Percentiles rank a stretch among this genome's conserved stretches.
These are phyloP conservation scores for Limonius californicus DNA, from an alignment of 1,140 invertebrate genomes.

Conservation along the genomic window DNA sequence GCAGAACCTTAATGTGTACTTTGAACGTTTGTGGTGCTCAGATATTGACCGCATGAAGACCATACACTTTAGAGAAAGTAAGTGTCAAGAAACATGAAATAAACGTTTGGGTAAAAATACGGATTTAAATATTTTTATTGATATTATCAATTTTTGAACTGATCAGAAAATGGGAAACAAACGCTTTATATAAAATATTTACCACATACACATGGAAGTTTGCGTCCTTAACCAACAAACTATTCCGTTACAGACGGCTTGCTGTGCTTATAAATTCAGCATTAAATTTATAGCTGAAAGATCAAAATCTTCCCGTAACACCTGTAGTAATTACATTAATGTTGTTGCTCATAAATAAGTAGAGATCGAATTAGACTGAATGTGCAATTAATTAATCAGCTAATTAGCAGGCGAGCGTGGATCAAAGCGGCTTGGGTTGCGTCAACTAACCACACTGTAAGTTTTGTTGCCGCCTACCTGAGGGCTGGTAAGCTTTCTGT, in stretches of 20 bases:
- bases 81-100: too few species aligned
- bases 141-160: too few species aligned
- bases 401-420: slow-evolving; percentile 43
- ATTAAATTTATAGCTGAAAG: slow-evolving; percentile 13
- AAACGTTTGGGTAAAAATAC: too few species aligned
- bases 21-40: too few species aligned
- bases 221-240: too few species aligned
- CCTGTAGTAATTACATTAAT: slow-evolving; percentile 43
- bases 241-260: neutral
- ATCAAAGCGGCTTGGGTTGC: slow-evolving; percentile 35
- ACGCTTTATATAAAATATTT: too few species aligned
- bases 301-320: slow-evolving; percentile 27
- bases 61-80: too few species aligned
- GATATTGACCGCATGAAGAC: too few species aligned
- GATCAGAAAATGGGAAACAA: too few species aligned
- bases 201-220: too few species aligned
- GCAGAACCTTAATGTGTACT: too few species aligned
- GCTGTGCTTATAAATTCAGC: neutral
- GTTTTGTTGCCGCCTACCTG: neutral
- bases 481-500: slow-evolving; percentile 1
- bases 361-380: slow-evolving; percentile 40
- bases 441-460: neutral
- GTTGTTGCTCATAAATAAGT: slow-evolving; percentile 43
- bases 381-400: slow-evolving; percentile 46
- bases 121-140: too few species aligned